Conservation (phyloP, 2,797 vertebrate species). For the Gallinago nigripennis region DNA sequence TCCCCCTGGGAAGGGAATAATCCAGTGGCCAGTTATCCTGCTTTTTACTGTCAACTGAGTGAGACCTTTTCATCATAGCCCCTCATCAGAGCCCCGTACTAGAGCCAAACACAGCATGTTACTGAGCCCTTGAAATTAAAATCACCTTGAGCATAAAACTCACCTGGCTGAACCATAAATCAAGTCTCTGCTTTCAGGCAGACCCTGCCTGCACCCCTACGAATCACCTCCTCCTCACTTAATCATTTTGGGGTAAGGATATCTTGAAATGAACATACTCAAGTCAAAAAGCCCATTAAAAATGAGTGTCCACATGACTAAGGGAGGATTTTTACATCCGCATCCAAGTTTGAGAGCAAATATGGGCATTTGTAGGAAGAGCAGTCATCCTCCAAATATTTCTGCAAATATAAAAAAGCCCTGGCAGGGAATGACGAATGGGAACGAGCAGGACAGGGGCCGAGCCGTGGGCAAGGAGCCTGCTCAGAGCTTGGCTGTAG, state of each 20-base stretch:
- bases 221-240: neutral
- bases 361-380: neutral
- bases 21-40: neutral
- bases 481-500: neutral
- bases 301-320: neutral
- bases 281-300: neutral
- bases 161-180: neutral
- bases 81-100: neutral
- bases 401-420: neutral
- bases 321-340: neutral
- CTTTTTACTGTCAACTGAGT: neutral
- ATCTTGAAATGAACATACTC: neutral
- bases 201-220: neutral
- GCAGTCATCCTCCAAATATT: neutral
- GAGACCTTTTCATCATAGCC: neutral
- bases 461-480: neutral
- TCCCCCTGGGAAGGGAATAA: neutral
- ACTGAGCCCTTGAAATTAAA: neutral
- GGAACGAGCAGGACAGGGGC: neutral
- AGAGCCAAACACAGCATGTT: neutral
- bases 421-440: neutral
- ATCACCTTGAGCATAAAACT: neutral
- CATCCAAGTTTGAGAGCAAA: neutral
- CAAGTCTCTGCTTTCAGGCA: neutral
- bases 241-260: neutral